Evolutionary conservation across 2,113 vertebrate species (phyloP).

Genomic region (Pardalotus punctatus): DNA sequence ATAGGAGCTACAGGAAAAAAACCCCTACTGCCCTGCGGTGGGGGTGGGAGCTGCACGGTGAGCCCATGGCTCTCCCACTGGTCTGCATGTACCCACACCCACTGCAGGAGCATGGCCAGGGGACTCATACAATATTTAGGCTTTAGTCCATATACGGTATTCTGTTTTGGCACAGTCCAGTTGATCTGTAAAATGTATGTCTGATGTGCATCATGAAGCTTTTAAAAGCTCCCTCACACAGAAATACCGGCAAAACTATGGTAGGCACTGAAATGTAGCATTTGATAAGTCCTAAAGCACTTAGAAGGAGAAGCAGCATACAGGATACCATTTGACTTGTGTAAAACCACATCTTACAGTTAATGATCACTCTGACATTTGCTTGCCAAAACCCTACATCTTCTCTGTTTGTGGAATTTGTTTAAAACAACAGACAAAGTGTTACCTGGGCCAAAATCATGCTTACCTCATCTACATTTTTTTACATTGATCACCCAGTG

Average conservation of each 20-base stretch:
- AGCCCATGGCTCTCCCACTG: neutral
- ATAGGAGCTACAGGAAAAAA: slow-evolving; percentile 20
- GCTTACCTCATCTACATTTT: neutral
- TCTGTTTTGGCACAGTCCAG: neutral
- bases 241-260: neutral
- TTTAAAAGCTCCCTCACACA: neutral
- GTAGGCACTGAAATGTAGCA: neutral
- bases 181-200: neutral
- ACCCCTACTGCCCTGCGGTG: accelerated
- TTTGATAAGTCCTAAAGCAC: neutral
- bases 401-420: neutral
- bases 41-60: accelerated
- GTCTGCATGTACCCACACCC: neutral
- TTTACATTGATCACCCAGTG: neutral
- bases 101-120: neutral
- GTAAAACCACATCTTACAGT: neutral
- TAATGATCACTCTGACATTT: neutral
- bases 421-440: neutral
- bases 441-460: neutral
- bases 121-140: neutral
- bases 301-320: neutral
- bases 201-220: neutral
- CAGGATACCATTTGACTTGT: neutral
- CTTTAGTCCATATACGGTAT: neutral
- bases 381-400: neutral